Base-by-base conservation (phyloP, 2,888 invertebrate species). In the Mantis religiosa region DNA sequence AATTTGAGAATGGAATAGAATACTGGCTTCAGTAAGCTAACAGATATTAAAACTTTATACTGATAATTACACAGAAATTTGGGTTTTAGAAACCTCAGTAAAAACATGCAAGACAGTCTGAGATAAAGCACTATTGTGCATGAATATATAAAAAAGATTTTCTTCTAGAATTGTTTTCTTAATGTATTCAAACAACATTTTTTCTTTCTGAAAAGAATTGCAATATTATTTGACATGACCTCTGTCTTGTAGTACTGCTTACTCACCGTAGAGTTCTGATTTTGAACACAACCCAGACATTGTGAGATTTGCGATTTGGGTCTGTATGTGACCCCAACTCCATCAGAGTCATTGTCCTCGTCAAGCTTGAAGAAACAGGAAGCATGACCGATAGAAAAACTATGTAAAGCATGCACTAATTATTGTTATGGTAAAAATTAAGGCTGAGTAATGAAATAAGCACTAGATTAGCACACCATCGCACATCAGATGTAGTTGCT, bases 211-310 rank as follows among this genome's bases (percentile, higher is more conserved):
- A 71, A 71, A 71, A 71, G 54, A 71, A 71, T 20, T 71, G 54
- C 54, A 71, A 71, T 71, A 71, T 71, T 25, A 71, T 41, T 41
- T 41, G 54, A 20, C 54, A 71, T 71, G 54, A 71, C 20, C 20
- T 71, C 54, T 71, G 25, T 41, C 54, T 71, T 71, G 54, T 71
- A 71, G 54, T 71, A 71, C 54, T 71, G 27, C 34, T 85, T 90
- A 95, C 97, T 97, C 95, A 97, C 97, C 95, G 95, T 95, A 92
- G 96, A 96, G 93, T 95, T 95, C 93, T 96, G 95, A 91, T 95
- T 95, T 92, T 96, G 95, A 93, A 96, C 94, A 94, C 96, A 96
- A 93, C 96, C 94, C 92, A 96, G 94, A 93, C 96, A 96, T 94
- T 96, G 95, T 92, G 95, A 95, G 92, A 91, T 90, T 87, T 91